These are phyloP conservation scores for Cheilosia impressa DNA, from an alignment of 2,888 invertebrate genomes.

Conservation along the genomic window DNA sequence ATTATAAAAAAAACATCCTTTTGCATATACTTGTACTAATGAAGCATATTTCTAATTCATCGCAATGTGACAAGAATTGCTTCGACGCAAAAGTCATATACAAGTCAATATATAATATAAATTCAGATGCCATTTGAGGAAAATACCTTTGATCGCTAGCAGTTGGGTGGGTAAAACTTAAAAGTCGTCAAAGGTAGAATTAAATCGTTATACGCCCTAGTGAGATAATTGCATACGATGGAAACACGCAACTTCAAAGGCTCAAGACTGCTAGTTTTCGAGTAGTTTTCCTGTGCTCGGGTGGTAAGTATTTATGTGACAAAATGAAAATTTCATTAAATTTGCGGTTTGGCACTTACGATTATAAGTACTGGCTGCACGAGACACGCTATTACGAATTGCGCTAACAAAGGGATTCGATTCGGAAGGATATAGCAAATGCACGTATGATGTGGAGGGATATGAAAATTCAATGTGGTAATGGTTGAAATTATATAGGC, in stretches of 20 bases:
- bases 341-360: slow-evolving; percentile 77
- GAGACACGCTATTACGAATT: slow-evolving; percentile 40
- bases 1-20: slow-evolving; percentile 38
- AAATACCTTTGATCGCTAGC: slow-evolving; percentile 52
- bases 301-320: slow-evolving; percentile 61
- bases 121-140: background rate
- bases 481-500: slow-evolving; percentile 46
- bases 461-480: slow-evolving; percentile 10
- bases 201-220: slow-evolving; percentile 59
- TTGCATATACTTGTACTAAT: slow-evolving; percentile 57
- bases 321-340: slow-evolving; percentile 74
- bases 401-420: slow-evolving; percentile 31
- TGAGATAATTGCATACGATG: slow-evolving; percentile 60
- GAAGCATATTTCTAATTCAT: slow-evolving; percentile 21
- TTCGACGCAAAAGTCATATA: no score
- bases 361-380: slow-evolving; percentile 60
- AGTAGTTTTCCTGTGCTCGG: slow-evolving; percentile 48
- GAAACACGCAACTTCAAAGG: slow-evolving; percentile 64
- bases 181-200: slow-evolving; percentile 57
- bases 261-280: slow-evolving; percentile 33
- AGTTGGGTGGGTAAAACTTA: slow-evolving; percentile 8
- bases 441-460: background rate
- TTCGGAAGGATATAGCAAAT: background rate
- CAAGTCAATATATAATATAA: no score
- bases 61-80: no score